phyloP scores from a whole-genome alignment of 2,797 vertebrate species.

The Mormyrops boulengeri region DNA sequence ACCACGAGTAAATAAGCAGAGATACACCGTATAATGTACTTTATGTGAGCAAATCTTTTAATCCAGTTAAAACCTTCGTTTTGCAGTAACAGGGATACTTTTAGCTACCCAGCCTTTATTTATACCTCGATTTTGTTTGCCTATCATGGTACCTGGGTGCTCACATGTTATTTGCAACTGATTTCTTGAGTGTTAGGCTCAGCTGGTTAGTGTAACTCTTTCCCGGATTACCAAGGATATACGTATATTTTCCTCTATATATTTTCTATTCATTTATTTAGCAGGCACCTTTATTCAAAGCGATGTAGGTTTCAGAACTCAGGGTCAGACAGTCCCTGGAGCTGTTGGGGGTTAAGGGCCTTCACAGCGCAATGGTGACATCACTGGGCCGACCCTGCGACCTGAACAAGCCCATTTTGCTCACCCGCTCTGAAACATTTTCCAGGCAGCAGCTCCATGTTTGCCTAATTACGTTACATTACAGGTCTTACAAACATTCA shows the following conservation, averaged over 20 bases:
- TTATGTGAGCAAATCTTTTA: not conserved
- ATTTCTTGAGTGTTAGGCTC: not conserved
- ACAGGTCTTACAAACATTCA: not conserved
- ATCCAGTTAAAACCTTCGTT: not conserved
- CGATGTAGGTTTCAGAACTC: not conserved
- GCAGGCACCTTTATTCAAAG: not conserved
- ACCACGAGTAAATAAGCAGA: not conserved
- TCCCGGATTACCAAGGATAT: not conserved
- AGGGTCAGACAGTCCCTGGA: not conserved
- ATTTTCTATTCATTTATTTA: not conserved
- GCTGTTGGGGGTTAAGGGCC: not conserved
- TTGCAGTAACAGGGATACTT: not conserved
- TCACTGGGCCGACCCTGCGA: not conserved
- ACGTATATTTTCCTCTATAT: not conserved
- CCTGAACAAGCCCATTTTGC: not conserved
- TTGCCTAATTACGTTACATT: not conserved
- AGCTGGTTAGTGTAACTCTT: not conserved
- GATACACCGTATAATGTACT: constrained; percentile 4
- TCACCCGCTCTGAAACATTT: not conserved
- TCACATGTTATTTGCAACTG: not conserved
- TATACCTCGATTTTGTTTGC: not conserved
- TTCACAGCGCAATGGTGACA: not conserved
- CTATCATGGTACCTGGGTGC: not conserved
- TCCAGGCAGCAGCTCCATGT: not conserved
- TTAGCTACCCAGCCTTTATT: not conserved